Percentiles rank a stretch among this genome's conserved stretches.
phyloP scores from a whole-genome alignment of 1,140 invertebrate species.

The Linepithema humile region DNA sequence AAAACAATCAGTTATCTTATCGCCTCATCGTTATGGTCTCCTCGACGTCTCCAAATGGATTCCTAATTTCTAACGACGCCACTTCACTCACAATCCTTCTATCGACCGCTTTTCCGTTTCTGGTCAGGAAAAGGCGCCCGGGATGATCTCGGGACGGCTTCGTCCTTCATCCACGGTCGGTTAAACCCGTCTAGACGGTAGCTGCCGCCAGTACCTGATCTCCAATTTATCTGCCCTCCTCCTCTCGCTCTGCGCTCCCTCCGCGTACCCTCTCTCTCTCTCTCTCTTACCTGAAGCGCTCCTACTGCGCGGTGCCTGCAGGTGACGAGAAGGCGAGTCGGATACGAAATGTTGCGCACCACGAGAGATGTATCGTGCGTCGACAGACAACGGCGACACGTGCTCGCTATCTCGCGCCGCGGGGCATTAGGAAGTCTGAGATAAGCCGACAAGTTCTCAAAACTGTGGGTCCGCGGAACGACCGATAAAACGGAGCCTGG shows the following conservation, averaged over 20 bases:
- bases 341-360: slow-evolving; percentile 14
- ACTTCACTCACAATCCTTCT: slow-evolving; percentile 18
- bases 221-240: slow-evolving; percentile 45
- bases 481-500: slow-evolving; percentile 57
- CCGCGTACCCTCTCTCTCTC: not conserved
- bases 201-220: slow-evolving; percentile 17
- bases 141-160: not conserved
- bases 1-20: too few species aligned
- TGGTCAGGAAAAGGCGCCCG: not conserved
- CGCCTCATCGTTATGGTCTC: not conserved
- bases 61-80: slow-evolving; percentile 48
- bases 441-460: slow-evolving; percentile 63
- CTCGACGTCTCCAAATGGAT: slow-evolving; percentile 35
- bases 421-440: slow-evolving; percentile 43
- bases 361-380: slow-evolving; percentile 13
- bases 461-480: slow-evolving; percentile 1
- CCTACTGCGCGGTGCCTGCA: slow-evolving; percentile 21
- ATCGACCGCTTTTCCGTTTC: not conserved
- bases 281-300: not conserved
- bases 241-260: too few species aligned
- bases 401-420: slow-evolving; percentile 45
- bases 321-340: slow-evolving; percentile 47
- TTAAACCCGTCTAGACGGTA: slow-evolving; percentile 49
- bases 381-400: slow-evolving; percentile 40
- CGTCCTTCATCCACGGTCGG: slow-evolving; percentile 53